A percentile compares a stretch with the other conserved stretches of the same genome.
Evolutionary conservation across 2,888 invertebrate species (phyloP).

Genomic region (Anarsia innoxiella): DNA sequence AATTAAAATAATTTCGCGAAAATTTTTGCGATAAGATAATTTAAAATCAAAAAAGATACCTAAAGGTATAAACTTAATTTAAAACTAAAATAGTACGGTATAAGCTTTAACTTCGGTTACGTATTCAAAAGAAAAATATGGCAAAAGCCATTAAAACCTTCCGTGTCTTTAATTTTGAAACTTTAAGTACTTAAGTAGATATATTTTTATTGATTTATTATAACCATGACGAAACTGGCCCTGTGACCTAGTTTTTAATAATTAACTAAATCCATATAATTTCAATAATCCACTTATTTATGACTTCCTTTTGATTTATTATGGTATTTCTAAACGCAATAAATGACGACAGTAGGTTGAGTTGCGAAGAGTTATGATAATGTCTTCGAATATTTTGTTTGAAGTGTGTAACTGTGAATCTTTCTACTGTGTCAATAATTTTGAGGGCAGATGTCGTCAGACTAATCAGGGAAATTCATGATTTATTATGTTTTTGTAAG

Average conservation of each 20-base stretch:
- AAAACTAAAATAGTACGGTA: too few species aligned
- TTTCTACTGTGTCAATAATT: neutral
- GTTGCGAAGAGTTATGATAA: too few species aligned
- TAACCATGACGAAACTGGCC: conserved; percentile 3
- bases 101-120: too few species aligned
- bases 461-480: conserved; percentile 7
- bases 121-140: too few species aligned
- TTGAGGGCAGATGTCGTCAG: conserved; percentile 7
- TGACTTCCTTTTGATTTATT: conserved; percentile 8
- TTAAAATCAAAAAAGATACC: too few species aligned
- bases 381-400: too few species aligned
- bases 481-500: conserved; percentile 4
- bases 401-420: too few species aligned
- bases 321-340: neutral
- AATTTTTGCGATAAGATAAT: too few species aligned
- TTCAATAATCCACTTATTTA: conserved; percentile 11
- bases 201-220: neutral
- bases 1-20: too few species aligned
- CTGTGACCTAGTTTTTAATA: conserved; percentile 8
- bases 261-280: neutral
- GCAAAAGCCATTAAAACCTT: too few species aligned
- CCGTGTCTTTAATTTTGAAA: too few species aligned
- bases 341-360: conserved; percentile 3
- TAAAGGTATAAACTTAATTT: too few species aligned
- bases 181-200: neutral